Percentiles rank a stretch among this genome's conserved stretches.
These are phyloP conservation scores for Uria aalge DNA, from an alignment of 2,113 vertebrate species.

Conservation along the genomic window DNA sequence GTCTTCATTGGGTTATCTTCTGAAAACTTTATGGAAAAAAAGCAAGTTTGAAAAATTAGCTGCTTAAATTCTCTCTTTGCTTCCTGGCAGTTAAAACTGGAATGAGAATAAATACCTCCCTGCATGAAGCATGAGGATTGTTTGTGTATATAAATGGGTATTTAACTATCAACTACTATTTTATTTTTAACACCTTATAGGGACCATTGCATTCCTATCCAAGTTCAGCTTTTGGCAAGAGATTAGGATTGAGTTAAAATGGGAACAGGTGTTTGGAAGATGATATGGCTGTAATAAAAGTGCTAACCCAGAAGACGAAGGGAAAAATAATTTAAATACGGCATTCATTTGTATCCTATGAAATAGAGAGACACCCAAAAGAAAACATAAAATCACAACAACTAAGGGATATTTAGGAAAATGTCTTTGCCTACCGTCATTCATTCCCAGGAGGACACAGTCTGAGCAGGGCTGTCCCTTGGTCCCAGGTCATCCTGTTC, in stretches of 20 bases:
- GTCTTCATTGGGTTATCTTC: background rate
- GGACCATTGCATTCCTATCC: constrained; percentile 7
- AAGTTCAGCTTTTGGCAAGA: constrained; percentile 34
- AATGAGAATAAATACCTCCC: constrained; percentile 47
- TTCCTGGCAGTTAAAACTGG: constrained; percentile 54
- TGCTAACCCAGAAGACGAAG: background rate
- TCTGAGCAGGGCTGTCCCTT: background rate
- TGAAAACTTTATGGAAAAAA: constrained; percentile 14
- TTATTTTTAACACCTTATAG: constrained; percentile 51
- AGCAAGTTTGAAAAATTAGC: constrained; percentile 10
- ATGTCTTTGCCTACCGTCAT: background rate
- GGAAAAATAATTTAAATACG: background rate
- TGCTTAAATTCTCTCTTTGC: constrained; percentile 35
- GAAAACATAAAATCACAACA: background rate
- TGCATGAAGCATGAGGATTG: constrained; percentile 40
- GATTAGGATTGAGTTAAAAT: constrained; percentile 19
- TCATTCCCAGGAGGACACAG: background rate
- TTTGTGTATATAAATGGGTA: constrained; percentile 50
- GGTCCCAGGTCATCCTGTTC: background rate
- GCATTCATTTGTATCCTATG: background rate
- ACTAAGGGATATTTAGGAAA: background rate
- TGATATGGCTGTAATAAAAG: constrained; percentile 13
- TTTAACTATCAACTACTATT: constrained; percentile 39
- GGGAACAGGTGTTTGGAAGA: constrained; percentile 41
- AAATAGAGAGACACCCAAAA: background rate